Evolutionary conservation across 2,113 vertebrate species (phyloP), one percentile per base, ranked within the genome.

Genomic region (Periophthalmodon schlosseri): DNA sequence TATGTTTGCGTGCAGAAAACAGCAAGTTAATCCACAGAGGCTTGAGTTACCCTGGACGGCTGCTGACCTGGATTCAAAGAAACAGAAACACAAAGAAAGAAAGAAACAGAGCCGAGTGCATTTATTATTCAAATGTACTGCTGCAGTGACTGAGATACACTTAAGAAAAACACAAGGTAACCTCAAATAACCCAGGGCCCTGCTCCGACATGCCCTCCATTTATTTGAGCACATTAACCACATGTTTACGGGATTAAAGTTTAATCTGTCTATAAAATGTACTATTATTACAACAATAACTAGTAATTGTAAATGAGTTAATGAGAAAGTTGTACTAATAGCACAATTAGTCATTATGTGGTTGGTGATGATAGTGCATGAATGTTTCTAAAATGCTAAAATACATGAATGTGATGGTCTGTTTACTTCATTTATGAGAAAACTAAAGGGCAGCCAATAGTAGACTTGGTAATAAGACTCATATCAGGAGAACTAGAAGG

Each of bases 51-150:
- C 57, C 61, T 65, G 47, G 33, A 75, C 36, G 49, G 56, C 60
- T 76, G 76, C 57, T 86, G 84, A 87, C 85, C 87, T 86, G 74
- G 66, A 86, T 84, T 79, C 65, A 70, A 49, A 73, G 72, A 65
- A 18, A 68, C 54, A 54, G 58, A 81, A 69, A 70, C 56, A 64
- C 72, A 73, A 75, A 73, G 52, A 76, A 68, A 73, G 52, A 76
- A 68, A 75, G 76, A 78, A 70, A 69, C 2, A 20, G 69, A 82
- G 60, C 76, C 36, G 44, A 58, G 75, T 46, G 61, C 74, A 86
- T 90, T 47, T n/a, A 85, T 90, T 88, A 87, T 89, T 88, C 69
- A 90, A 66, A 12, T 46, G 56, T 15, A 0, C 70, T 13, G 56
- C 70, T 76, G 73, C 80, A 82, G 69, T 8, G 44, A 64, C 77